Conservation (phyloP, 2,797 vertebrate species). For the Mus minutoides region DNA sequence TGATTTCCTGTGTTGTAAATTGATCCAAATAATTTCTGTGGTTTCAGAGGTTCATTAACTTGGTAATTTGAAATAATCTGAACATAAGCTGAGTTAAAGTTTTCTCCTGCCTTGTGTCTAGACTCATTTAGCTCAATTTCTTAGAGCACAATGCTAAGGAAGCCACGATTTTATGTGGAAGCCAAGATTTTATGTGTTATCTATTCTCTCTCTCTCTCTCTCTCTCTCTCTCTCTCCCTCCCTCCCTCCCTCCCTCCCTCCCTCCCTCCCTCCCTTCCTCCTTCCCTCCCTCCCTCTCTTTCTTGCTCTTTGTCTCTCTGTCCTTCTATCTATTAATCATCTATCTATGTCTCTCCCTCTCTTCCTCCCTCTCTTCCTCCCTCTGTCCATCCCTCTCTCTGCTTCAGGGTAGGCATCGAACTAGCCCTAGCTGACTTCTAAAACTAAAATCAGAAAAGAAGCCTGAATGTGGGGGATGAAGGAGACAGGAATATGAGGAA, state of each 20-base stretch:
- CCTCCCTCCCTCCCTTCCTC: not conserved
- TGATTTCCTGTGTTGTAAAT: conserved; percentile 75
- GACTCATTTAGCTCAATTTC: conserved; percentile 72
- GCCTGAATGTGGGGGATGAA: too few relatives aligned
- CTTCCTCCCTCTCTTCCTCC: not conserved
- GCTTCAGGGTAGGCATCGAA: not conserved
- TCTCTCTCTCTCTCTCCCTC: not conserved
- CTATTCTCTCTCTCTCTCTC: too few relatives aligned
- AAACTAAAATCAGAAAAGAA: conserved; percentile 16
- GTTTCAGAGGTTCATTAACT: conserved; percentile 72
- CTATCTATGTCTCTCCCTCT: too few relatives aligned
- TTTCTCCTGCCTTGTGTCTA: conserved; percentile 71
- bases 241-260: not conserved
- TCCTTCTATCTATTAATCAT: too few relatives aligned
- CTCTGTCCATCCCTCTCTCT: not conserved
- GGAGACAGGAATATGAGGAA: not conserved
- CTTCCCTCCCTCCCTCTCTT: not conserved
- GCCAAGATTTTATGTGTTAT: not conserved
- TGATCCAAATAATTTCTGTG: conserved; percentile 75
- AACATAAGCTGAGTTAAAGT: conserved; percentile 63
- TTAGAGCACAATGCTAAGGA: not conserved
- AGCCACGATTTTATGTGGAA: not conserved
- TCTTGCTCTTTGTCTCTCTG: too few relatives aligned
- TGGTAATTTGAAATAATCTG: conserved; percentile 77
- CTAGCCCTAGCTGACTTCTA: not conserved